Evolutionary conservation across 2,888 invertebrate species (phyloP).

Genomic region (Lucinisca nassula): DNA sequence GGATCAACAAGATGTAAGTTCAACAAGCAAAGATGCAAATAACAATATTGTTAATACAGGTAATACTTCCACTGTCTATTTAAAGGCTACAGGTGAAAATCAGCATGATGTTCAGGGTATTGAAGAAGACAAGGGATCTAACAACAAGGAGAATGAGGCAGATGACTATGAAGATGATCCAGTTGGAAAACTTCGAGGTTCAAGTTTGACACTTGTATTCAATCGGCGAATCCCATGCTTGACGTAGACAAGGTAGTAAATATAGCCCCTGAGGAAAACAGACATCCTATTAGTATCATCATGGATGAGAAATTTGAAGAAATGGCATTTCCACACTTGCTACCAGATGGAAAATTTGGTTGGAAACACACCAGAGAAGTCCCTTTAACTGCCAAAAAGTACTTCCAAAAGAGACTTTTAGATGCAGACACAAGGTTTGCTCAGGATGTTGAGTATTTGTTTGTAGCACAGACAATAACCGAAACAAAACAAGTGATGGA

Average conservation of each 20-base stretch:
- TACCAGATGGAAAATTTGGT: conserved; percentile 55
- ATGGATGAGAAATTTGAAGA: conserved; percentile 50
- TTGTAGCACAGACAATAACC: conserved; percentile 47
- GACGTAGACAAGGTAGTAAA: conserved; percentile 31
- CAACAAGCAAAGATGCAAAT: no score
- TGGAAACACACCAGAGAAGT: conserved; percentile 27
- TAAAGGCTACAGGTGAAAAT: no score
- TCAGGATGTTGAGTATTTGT: conserved; percentile 50
- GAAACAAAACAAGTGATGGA: conserved; percentile 50
- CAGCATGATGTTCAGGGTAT: no score
- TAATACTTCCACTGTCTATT: no score
- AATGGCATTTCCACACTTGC: conserved; percentile 34
- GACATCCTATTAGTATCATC: conserved; percentile 36
- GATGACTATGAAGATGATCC: conserved; percentile 22
- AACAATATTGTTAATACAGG: no score
- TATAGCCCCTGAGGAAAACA: conserved; percentile 43
- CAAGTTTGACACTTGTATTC: conserved; percentile 43
- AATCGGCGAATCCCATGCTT: conserved; percentile 31
- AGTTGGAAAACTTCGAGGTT: conserved; percentile 10
- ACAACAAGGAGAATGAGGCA: no score
- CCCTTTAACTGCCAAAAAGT: conserved; percentile 47
- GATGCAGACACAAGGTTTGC: conserved; percentile 41
- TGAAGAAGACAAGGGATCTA: no score
- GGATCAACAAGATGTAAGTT: no score
- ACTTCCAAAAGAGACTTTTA: conserved; percentile 49